Base-by-base conservation (phyloP, 2,113 vertebrate genomes). In the zebrafish (Danio rerio) region DNA sequence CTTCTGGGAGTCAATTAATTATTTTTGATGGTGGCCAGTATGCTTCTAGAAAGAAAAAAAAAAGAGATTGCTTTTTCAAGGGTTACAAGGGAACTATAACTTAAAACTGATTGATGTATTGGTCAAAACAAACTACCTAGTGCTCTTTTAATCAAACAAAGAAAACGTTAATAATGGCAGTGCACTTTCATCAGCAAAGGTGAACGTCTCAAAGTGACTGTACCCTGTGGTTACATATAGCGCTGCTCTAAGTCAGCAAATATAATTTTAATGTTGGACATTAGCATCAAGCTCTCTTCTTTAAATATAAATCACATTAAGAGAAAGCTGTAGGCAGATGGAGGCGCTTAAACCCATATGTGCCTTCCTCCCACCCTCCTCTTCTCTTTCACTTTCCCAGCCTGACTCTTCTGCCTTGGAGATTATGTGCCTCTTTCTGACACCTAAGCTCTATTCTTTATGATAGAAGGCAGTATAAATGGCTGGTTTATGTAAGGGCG, bases 291-390 rank as follows among this genome's bases (percentile, higher is more conserved):
- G 72, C 80, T 45, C 68, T 74, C 66, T 74, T 76, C 31, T 66
- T 83, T 81, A 79, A 75, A 83, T 85, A 81, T 58, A 85, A 87
- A 85, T 87, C 83, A 68, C 81, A 77, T 87, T 79, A 87, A 31
- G 71, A 66, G 20, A 84, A 62, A 58, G 76, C 50, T 75, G 63
- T 15, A 61, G 53, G 79, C 81, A 79, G 79, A 81, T 75, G 50
- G 78, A 66, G n/a, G 31, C 40, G 79, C 58, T 68, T 78, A 81
- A 69, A 63, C 68, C 62, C 59, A 78, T 83, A 78, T 83, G 74
- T 70, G 81, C 78, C 49, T 31, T 52, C 73, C 65, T 65, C 59
- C 61, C 40, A 69, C 78, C 52, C 10, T 83, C 50, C 73, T n/a
- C 21, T 20, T 75, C 49, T 76, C 52, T 58, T 49, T 83, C 16